Evolutionary conservation across 1,140 invertebrate genomes (phyloP).

Genomic region (Ceratoteleas bidentatus): DNA sequence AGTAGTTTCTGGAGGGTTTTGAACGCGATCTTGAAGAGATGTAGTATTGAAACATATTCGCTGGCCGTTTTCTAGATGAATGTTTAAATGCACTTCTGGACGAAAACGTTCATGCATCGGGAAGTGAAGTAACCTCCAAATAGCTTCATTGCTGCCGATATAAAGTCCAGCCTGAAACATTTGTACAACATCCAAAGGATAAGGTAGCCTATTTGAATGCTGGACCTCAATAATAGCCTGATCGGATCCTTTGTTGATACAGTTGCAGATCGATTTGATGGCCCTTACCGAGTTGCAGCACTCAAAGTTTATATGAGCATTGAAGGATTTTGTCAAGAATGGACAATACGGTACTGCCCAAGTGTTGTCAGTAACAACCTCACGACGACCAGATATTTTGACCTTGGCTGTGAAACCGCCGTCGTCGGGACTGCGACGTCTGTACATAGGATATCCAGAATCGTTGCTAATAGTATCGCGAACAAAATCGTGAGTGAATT

Average conservation of each 20-base stretch:
- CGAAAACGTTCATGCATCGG: slow-evolving; percentile 76
- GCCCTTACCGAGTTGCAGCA: slow-evolving; percentile 66
- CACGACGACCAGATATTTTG: slow-evolving; percentile 13
- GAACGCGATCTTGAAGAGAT: no score
- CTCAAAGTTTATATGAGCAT: slow-evolving; percentile 73
- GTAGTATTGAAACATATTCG: slow-evolving; percentile 76
- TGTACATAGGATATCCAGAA: neutral
- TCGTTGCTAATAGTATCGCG: neutral
- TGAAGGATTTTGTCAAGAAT: slow-evolving; percentile 79
- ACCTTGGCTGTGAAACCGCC: neutral
- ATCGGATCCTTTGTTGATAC: slow-evolving; percentile 60
- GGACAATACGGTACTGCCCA: slow-evolving; percentile 83
- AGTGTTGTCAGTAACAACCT: slow-evolving; percentile 76
- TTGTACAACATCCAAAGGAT: neutral
- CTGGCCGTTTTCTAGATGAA: slow-evolving; percentile 74
- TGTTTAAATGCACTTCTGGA: slow-evolving; percentile 73
- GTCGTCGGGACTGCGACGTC: neutral
- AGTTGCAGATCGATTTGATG: slow-evolving; percentile 75
- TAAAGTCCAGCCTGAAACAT: no score
- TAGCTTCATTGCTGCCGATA: no score
- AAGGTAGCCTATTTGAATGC: neutral
- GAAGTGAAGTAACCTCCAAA: no score
- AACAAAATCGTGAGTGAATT: neutral
- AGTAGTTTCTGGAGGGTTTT: slow-evolving; percentile 40
- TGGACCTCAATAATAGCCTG: slow-evolving; percentile 57